A percentile compares a stretch with the other conserved stretches of the same genome.
These are phyloP conservation scores for Itoplectis maculator DNA, from an alignment of 2,888 invertebrate genomes.

Conservation along the genomic window DNA sequence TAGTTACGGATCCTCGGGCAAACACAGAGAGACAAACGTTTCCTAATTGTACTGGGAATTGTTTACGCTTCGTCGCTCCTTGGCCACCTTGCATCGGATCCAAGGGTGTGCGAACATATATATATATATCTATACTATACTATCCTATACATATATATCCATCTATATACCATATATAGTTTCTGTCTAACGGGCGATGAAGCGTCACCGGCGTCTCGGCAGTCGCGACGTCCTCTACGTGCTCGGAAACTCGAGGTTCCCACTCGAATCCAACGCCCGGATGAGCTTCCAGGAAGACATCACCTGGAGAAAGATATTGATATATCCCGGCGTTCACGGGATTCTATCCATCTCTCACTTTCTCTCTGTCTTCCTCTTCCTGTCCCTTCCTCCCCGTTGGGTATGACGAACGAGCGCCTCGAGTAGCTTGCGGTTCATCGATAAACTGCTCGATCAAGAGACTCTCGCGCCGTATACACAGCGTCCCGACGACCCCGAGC, in stretches of 20 bases:
- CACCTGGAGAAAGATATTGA: slow-evolving; percentile 44
- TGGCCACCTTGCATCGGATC: slow-evolving; percentile 48
- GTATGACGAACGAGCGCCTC: background rate
- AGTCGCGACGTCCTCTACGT: slow-evolving; percentile 29
- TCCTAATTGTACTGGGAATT: slow-evolving; percentile 80
- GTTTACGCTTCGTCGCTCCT: slow-evolving; percentile 75
- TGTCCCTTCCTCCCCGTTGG: too few species aligned
- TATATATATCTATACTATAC: too few species aligned
- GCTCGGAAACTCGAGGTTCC: slow-evolving; percentile 19
- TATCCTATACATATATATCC: slow-evolving; percentile 59
- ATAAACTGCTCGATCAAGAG: slow-evolving; percentile 13
- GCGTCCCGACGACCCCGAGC: background rate
- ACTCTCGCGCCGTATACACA: background rate
- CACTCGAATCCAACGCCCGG: background rate
- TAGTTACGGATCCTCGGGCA: slow-evolving; percentile 78
- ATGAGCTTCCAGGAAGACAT: slow-evolving; percentile 14
- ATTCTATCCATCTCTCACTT: background rate
- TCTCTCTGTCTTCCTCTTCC: too few species aligned
- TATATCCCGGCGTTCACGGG: slow-evolving; percentile 8
- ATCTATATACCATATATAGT: too few species aligned
- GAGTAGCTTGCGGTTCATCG: background rate
- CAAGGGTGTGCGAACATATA: slow-evolving; percentile 4
- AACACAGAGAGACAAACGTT: slow-evolving; percentile 78
- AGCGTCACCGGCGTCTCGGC: slow-evolving; percentile 24
- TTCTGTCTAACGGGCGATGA: slow-evolving; percentile 27